Evolutionary conservation across 2,113 vertebrate genomes (phyloP).

Genomic region (Dissostichus mawsoni): DNA sequence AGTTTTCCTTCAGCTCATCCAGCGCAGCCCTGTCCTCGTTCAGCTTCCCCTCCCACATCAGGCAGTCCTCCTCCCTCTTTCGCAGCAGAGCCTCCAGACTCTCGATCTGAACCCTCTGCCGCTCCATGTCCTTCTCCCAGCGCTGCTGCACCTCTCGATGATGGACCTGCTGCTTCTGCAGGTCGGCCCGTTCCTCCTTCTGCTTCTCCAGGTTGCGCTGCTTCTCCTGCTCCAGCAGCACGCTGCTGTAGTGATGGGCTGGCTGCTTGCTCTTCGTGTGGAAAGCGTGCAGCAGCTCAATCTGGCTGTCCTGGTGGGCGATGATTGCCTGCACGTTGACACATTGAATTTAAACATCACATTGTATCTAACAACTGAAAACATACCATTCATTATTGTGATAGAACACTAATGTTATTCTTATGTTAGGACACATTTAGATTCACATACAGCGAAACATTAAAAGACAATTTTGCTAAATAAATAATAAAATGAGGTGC

Average conservation of each 20-base stretch:
- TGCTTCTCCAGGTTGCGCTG: slow-evolving; percentile 93
- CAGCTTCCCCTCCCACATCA: slow-evolving; percentile 77
- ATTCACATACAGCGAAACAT: background rate
- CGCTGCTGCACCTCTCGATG: slow-evolving; percentile 88
- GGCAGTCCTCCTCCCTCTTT: slow-evolving; percentile 78
- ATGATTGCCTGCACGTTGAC: slow-evolving; percentile 81
- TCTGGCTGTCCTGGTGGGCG: slow-evolving; percentile 88
- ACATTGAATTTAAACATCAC: background rate
- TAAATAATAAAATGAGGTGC: background rate
- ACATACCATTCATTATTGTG: background rate
- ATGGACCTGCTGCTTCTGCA: slow-evolving; percentile 89
- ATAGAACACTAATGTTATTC: background rate
- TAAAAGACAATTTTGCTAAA: background rate
- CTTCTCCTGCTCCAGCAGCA: slow-evolving; percentile 93
- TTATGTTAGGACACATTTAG: background rate
- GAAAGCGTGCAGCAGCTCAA: slow-evolving; percentile 84
- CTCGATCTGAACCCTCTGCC: slow-evolving; percentile 81
- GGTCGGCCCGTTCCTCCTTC: slow-evolving; percentile 86
- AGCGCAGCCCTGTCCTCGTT: slow-evolving; percentile 82
- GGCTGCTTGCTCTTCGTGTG: slow-evolving; percentile 85
- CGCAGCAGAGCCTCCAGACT: slow-evolving; percentile 75
- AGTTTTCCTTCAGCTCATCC: slow-evolving; percentile 77
- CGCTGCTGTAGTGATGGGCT: slow-evolving; percentile 82
- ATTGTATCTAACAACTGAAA: background rate
- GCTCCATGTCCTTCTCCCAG: slow-evolving; percentile 88